A percentile compares a stretch with the other conserved stretches of the same genome.
These are phyloP conservation scores for Climacteris rufus DNA, from an alignment of 2,113 vertebrate species.

Conservation along the genomic window DNA sequence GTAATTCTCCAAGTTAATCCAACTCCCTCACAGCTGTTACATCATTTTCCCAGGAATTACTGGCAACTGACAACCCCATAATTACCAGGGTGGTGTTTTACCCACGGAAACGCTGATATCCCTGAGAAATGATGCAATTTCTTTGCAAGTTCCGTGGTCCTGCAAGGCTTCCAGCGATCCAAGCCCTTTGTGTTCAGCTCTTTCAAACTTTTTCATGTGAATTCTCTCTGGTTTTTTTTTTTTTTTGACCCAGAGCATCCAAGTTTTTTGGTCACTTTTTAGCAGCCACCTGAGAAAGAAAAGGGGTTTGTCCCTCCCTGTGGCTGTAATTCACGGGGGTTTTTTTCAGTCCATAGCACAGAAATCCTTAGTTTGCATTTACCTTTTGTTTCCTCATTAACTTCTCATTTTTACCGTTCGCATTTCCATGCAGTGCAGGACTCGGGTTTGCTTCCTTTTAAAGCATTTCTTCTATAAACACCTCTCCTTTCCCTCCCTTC, in stretches of 20 bases:
- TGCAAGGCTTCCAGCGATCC: neutral
- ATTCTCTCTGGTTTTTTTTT: too few relatives aligned
- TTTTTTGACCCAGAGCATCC: neutral
- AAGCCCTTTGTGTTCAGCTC: neutral
- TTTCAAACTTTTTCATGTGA: neutral
- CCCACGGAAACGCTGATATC: neutral
- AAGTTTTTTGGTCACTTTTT: neutral
- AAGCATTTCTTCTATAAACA: neutral
- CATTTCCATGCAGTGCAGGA: neutral
- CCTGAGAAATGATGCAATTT: neutral
- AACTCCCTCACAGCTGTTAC: neutral
- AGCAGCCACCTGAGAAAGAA: neutral
- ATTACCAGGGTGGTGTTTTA: neutral
- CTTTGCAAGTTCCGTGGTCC: neutral
- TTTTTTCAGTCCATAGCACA: neutral
- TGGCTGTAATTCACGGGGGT: rapidly evolving
- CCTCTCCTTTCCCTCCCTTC: neutral
- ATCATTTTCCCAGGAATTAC: neutral
- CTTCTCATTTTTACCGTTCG: neutral
- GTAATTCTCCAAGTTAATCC: neutral
- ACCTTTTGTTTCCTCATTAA: neutral
- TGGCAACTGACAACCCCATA: neutral
- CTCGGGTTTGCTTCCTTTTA: neutral
- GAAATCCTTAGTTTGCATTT: neutral
- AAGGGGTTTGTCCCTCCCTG: neutral